These are phyloP conservation scores for Drosophila mojavensis DNA, from an alignment of 1,140 invertebrate genomes.

Conservation along the genomic window DNA sequence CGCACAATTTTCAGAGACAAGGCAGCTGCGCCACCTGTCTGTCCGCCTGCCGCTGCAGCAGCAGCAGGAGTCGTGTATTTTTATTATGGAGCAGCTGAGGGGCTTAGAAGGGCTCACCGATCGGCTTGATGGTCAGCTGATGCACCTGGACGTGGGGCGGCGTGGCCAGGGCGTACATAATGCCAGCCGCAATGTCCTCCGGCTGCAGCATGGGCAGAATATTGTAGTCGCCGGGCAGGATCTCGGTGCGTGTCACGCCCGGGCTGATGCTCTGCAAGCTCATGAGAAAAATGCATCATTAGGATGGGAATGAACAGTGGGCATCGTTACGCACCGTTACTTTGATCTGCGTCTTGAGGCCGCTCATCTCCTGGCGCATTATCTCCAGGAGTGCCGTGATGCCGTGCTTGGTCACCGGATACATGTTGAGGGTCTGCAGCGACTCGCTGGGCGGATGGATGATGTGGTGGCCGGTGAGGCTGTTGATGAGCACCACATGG, in stretches of 20 bases:
- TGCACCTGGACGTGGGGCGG: slow-evolving; percentile 86
- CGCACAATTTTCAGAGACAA: slow-evolving; percentile 42
- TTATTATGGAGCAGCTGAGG: slow-evolving; percentile 4
- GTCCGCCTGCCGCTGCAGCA: neutral
- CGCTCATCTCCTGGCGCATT: slow-evolving; percentile 86
- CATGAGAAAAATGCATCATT: too few relatives aligned
- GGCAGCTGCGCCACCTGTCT: slow-evolving; percentile 11
- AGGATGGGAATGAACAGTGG: neutral
- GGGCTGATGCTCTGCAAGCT: slow-evolving; percentile 85
- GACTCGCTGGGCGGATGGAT: slow-evolving; percentile 47
- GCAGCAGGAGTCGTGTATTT: neutral
- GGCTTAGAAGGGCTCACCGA: slow-evolving; percentile 68
- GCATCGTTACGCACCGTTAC: slow-evolving; percentile 85
- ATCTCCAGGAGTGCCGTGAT: slow-evolving; percentile 86
- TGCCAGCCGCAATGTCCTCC: slow-evolving; percentile 85
- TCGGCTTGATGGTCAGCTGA: slow-evolving; percentile 81
- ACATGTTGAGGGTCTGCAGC: slow-evolving; percentile 76
- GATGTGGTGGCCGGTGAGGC: slow-evolving; percentile 62
- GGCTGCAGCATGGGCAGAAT: slow-evolving; percentile 66
- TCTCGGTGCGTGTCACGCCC: slow-evolving; percentile 86
- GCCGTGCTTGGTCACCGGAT: slow-evolving; percentile 86
- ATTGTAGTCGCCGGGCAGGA: slow-evolving; percentile 74
- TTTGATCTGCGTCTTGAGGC: slow-evolving; percentile 85
- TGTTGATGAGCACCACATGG: slow-evolving; percentile 85
- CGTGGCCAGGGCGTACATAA: slow-evolving; percentile 86